These are phyloP conservation scores for Chloroclysta siterata DNA, from an alignment of 2,888 invertebrate species.

Conservation along the genomic window DNA sequence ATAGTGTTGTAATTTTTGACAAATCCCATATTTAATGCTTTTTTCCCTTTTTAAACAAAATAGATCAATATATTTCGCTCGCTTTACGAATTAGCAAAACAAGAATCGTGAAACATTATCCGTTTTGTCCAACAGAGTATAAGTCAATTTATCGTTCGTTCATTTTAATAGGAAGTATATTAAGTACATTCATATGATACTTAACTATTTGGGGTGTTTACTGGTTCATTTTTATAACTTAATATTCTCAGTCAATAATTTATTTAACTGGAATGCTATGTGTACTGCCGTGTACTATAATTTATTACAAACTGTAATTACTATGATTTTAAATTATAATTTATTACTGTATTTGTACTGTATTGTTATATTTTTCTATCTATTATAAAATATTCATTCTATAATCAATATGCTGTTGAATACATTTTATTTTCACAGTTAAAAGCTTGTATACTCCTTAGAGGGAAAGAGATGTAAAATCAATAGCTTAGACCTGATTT, in stretches of 20 bases:
- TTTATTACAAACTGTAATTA: not conserved
- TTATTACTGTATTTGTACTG: no score
- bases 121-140: not conserved
- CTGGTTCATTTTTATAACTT: constrained; percentile 13
- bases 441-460: no score
- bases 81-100: no score
- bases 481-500: no score
- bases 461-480: no score
- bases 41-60: no score
- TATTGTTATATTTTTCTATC: constrained; percentile 15
- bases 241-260: not conserved
- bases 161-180: not conserved
- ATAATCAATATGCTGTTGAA: no score
- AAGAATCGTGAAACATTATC: not conserved
- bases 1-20: no score
- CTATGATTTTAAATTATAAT: not conserved
- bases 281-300: constrained; percentile 1
- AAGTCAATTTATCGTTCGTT: not conserved
- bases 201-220: constrained; percentile 19
- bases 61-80: no score
- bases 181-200: not conserved
- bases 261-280: not conserved
- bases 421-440: no score
- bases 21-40: no score
- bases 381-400: constrained; percentile 1